Evolutionary conservation across 2,113 vertebrate species (phyloP), one percentile per base, ranked within the genome.

Genomic region (Atrichornis clamosus): DNA sequence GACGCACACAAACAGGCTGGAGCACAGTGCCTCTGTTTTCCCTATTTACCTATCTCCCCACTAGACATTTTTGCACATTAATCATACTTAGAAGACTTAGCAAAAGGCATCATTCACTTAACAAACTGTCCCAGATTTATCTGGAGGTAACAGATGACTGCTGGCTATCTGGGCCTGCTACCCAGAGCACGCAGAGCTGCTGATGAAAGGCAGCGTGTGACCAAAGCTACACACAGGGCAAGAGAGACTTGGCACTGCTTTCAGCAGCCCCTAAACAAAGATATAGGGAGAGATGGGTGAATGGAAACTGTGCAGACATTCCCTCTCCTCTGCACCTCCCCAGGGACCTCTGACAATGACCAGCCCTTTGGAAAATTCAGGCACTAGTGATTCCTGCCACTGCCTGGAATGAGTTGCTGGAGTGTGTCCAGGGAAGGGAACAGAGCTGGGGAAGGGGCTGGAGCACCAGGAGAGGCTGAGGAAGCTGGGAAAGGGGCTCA

Each of bases 51-150:
- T 85, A 73, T 91, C 75, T 7, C 33, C 19, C 3, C 0, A 32
- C 26, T 42, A 82, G 82, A 28, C 15, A 11, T 91, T 85, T 96
- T 70, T 88, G 53, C 56, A 33, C 79, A 80, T 96, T 87, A 93
- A 96, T 93, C 91, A 93, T 9, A 65, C 84, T 97, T 94, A 80
- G 82, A 87, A 30, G 75, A 67, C 70, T 80, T 49, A 77, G 82
- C 24, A 83, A 88, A 96, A 94, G 68, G 85, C 85, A 96, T 90
- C 90, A 86, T 82, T 90, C 95, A 96, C 92, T 91, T 96, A 55
- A 87, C 81, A 84, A 93, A 88, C 92, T 85, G 85, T 33, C 76
- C 85, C 76, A 64, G 42, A 28, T 95, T 94, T 92, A 96, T 96
- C 94, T 82, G 89, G 76, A 74, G 77, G 80, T 89, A 87, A 58